Evolutionary conservation across 2,113 vertebrate species (phyloP).

Genomic region (Symphodus melops): DNA sequence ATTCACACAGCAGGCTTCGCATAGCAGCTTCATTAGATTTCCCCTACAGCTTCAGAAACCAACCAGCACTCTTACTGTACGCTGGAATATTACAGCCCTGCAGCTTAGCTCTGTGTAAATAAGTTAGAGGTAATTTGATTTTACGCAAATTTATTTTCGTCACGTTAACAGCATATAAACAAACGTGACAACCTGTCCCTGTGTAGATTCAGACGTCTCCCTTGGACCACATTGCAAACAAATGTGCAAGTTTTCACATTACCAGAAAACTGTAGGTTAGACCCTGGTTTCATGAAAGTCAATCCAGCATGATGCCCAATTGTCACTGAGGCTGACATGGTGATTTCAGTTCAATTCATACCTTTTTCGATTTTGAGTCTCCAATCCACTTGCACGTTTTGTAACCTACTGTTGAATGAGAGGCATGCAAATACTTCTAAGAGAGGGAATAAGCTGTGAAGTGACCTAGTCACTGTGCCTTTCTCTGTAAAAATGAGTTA

Average conservation of each 20-base stretch:
- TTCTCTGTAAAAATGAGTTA: slow-evolving; percentile 23
- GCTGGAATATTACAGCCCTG: not conserved
- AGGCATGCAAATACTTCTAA: slow-evolving; percentile 18
- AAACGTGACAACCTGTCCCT: not conserved
- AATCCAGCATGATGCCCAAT: not conserved
- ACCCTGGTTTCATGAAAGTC: not conserved
- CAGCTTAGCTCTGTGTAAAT: slow-evolving; percentile 13
- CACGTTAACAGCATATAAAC: not conserved
- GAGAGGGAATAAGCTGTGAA: slow-evolving; percentile 12
- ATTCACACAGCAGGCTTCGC: slow-evolving; percentile 3
- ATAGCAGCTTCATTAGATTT: slow-evolving; percentile 51
- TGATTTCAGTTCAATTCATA: slow-evolving; percentile 11
- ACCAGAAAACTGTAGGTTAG: not conserved
- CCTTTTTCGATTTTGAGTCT: slow-evolving; percentile 1
- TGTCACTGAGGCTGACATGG: not conserved
- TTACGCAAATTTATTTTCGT: not conserved
- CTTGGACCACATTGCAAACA: not conserved
- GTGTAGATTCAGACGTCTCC: not conserved
- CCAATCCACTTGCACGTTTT: slow-evolving; percentile 10
- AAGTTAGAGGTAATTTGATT: slow-evolving; percentile 30
- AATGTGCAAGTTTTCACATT: not conserved
- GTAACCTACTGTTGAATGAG: slow-evolving; percentile 1
- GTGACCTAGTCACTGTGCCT: slow-evolving; percentile 19
- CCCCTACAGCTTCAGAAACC: slow-evolving; percentile 18
- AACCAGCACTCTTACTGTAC: not conserved